Evolutionary conservation across 2,797 vertebrate species (phyloP).

Genomic region (Alosa sapidissima): DNA sequence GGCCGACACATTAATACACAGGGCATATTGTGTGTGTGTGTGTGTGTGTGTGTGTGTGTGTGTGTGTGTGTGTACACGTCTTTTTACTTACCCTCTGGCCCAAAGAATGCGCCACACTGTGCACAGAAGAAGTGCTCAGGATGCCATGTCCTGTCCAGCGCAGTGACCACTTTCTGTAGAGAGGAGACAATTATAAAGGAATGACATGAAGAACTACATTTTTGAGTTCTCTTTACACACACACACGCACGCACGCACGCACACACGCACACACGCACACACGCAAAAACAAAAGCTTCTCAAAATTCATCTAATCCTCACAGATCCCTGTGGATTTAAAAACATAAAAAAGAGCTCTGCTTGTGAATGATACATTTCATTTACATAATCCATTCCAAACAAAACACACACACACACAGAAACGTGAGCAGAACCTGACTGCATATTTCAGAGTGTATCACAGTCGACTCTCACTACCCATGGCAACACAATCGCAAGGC

Average conservation of each 20-base stretch:
- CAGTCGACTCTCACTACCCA: background rate
- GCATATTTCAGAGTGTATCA: background rate
- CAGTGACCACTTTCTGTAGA: constrained; percentile 92
- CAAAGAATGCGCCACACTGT: constrained; percentile 92
- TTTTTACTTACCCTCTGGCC: constrained; percentile 84
- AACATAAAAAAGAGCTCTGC: constrained; percentile 1
- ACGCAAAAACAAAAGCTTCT: background rate
- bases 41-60: background rate
- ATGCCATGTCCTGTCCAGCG: constrained; percentile 93
- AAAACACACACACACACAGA: background rate
- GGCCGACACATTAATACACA: too few relatives aligned
- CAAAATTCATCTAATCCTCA: background rate
- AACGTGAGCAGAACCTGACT: background rate
- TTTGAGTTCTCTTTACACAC: background rate
- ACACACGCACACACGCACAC: background rate
- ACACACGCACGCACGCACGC: background rate
- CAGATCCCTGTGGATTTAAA: constrained; percentile 17
- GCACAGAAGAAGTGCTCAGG: constrained; percentile 96
- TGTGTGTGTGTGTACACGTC: background rate
- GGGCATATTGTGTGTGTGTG: background rate
- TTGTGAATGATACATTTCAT: constrained; percentile 16
- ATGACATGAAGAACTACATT: background rate
- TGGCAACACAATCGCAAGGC: background rate
- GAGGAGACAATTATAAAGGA: constrained; percentile 10
- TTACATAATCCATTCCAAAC: background rate